Conservation (phyloP, 2,888 invertebrate species). For the Melitaea athalia region DNA sequence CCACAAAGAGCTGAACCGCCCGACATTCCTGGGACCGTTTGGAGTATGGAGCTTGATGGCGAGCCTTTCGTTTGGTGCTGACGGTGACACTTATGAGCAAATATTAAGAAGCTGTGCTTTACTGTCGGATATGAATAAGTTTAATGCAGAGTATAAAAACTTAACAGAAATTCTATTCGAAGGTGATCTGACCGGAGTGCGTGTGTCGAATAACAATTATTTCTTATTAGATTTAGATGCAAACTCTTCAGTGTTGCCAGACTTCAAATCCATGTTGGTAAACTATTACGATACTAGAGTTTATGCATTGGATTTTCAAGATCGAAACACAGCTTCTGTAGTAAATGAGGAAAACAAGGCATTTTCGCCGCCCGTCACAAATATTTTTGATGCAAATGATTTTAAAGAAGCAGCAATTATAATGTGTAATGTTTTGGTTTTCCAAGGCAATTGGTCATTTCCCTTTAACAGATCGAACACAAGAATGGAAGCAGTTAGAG, state of each 20-base stretch:
- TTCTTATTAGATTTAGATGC: slow-evolving; percentile 64
- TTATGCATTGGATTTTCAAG: slow-evolving; percentile 59
- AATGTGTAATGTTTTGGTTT: slow-evolving; percentile 61
- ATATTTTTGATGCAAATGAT: slow-evolving; percentile 71
- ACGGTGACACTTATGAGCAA: slow-evolving; percentile 51
- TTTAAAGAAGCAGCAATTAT: slow-evolving; percentile 83
- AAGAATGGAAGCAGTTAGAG: slow-evolving; percentile 63
- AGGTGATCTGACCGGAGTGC: neutral
- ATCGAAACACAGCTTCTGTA: slow-evolving; percentile 59
- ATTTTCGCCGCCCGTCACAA: slow-evolving; percentile 5
- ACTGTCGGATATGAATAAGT: slow-evolving; percentile 2
- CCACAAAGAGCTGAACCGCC: slow-evolving; percentile 58
- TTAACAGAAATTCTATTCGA: slow-evolving; percentile 3
- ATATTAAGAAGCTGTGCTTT: slow-evolving; percentile 14
- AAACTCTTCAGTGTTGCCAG: slow-evolving; percentile 53
- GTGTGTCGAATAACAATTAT: slow-evolving; percentile 49
- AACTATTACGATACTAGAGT: slow-evolving; percentile 61
- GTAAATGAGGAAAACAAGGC: slow-evolving; percentile 58
- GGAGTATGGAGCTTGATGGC: slow-evolving; percentile 77
- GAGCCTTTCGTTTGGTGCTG: slow-evolving; percentile 66
- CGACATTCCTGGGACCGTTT: slow-evolving; percentile 73
- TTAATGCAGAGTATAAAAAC: slow-evolving; percentile 9
- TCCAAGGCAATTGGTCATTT: slow-evolving; percentile 84
- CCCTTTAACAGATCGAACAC: slow-evolving; percentile 85
- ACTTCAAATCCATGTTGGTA: slow-evolving; percentile 53